These are phyloP conservation scores for Anolis apletophallus DNA, from an alignment of 2,797 vertebrate species.

Conservation along the genomic window DNA sequence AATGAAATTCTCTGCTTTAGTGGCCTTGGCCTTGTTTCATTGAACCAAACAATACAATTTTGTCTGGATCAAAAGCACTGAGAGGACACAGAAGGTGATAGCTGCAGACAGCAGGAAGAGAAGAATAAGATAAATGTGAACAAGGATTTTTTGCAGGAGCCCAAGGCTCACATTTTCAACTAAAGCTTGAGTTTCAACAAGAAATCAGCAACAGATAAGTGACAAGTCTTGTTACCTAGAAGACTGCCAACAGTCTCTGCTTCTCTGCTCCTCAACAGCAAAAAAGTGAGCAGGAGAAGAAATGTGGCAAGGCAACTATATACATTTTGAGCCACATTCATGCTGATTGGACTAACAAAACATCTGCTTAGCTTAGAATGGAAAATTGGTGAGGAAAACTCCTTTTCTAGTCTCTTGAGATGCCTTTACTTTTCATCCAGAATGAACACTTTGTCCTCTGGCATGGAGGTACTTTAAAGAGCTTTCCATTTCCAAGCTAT, in stretches of 20 bases:
- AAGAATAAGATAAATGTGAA: neutral
- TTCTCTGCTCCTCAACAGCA: neutral
- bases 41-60: conserved; percentile 14
- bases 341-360: neutral
- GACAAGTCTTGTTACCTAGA: neutral
- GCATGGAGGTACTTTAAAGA: neutral
- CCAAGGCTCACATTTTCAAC: neutral
- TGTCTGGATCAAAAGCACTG: neutral
- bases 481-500: neutral
- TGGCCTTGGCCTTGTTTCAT: conserved; percentile 6
- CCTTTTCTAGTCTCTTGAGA: neutral
- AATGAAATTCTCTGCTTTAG: conserved; percentile 1
- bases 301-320: neutral
- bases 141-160: neutral
- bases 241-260: neutral
- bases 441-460: neutral
- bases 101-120: neutral
- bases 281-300: too few species aligned
- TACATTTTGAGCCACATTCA: neutral
- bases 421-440: neutral
- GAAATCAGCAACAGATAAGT: neutral
- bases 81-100: neutral
- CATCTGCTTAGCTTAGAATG: neutral
- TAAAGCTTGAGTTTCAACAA: neutral
- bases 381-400: neutral